Percentiles rank a stretch among this genome's conserved stretches.
These are phyloP conservation scores for Coluber constrictor DNA, from an alignment of 2,797 vertebrate genomes.

Conservation along the genomic window DNA sequence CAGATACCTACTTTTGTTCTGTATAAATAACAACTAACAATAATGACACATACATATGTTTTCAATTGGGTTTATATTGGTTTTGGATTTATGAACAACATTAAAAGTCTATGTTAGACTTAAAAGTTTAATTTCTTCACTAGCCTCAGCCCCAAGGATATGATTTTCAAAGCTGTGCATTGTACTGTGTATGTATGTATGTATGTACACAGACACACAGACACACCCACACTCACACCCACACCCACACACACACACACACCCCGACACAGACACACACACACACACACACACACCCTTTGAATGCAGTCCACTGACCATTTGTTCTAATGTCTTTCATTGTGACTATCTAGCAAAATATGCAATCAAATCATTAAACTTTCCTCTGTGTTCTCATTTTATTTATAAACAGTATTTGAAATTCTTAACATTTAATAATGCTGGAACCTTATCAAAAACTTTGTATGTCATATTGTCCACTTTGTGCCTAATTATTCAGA, in stretches of 20 bases:
- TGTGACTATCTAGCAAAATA: background rate
- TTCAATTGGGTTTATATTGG: no score
- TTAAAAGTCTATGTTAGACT: no score
- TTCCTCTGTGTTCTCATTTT: slow-evolving; percentile 4
- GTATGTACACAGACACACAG: no score
- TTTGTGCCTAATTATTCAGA: background rate
- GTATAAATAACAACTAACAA: no score
- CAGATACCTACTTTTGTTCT: no score
- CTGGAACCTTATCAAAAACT: slow-evolving; percentile 16
- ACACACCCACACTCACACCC: no score
- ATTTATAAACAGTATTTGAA: slow-evolving; percentile 22
- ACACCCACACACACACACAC: no score
- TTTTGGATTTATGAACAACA: no score
- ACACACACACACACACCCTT: no score
- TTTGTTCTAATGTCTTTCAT: slow-evolving; percentile 1
- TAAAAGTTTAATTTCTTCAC: no score
- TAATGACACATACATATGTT: no score
- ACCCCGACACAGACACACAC: no score
- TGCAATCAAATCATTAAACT: background rate
- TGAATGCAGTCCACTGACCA: background rate
- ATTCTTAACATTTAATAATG: slow-evolving; percentile 11
- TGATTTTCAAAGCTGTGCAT: background rate
- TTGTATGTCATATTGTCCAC: slow-evolving; percentile 9
- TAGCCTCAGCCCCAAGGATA: background rate
- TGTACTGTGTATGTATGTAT: background rate